A percentile compares a stretch with the other conserved stretches of the same genome.
Evolutionary conservation across 2,888 invertebrate species (phyloP).

Genomic region (Pyrochroa serraticornis): DNA sequence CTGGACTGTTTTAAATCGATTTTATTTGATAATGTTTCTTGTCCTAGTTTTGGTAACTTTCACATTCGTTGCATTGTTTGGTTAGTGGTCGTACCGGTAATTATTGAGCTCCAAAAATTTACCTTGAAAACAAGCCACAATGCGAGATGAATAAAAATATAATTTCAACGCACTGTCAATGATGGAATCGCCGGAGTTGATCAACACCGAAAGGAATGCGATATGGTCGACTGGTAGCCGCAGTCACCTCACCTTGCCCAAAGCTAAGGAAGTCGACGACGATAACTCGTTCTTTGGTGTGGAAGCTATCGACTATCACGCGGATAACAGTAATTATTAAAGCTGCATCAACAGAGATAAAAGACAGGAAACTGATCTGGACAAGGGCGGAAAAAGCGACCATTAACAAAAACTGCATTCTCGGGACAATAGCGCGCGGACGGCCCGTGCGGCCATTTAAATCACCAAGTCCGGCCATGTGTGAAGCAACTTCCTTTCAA

Average conservation of each 20-base stretch:
- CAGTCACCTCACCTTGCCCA: constrained; percentile 27
- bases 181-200: constrained; percentile 3
- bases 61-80: too few species aligned
- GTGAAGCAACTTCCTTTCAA: constrained; percentile 32
- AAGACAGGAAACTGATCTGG: not conserved
- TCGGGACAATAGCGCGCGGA: constrained; percentile 1
- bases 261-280: constrained; percentile 22
- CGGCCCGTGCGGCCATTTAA: constrained; percentile 35
- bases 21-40: too few species aligned
- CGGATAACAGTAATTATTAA: constrained; percentile 10
- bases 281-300: constrained; percentile 15
- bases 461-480: constrained; percentile 29
- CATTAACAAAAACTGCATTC: not conserved
- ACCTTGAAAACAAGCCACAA: not conserved
- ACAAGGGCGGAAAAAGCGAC: not conserved
- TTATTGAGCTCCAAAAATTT: not conserved
- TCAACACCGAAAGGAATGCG: constrained; percentile 26
- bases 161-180: not conserved
- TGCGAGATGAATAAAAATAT: not conserved
- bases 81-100: too few species aligned
- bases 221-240: constrained; percentile 22
- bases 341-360: not conserved
- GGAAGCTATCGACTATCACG: not conserved
- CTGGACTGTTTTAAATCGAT: too few species aligned
- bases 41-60: too few species aligned